These are phyloP conservation scores for Caenorhabditis sp. DNA, from an alignment of 2,888 invertebrate genomes.

Conservation along the genomic window DNA sequence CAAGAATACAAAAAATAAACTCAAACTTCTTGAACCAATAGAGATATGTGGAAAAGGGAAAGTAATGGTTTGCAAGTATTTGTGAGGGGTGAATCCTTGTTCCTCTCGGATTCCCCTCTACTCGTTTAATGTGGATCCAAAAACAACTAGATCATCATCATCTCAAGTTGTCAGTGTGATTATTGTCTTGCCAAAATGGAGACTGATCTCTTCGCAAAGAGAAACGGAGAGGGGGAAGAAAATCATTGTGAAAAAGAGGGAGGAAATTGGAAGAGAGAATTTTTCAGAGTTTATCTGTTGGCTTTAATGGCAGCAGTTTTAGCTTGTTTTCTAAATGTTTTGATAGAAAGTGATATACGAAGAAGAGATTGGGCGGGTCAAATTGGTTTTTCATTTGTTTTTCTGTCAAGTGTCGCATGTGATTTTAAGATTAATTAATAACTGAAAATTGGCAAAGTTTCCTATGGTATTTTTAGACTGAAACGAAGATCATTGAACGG, in stretches of 20 bases:
- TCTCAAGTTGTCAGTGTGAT: slow-evolving; percentile 14
- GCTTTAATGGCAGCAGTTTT: slow-evolving; percentile 36
- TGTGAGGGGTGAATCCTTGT: neutral
- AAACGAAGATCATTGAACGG: no score
- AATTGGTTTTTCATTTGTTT: neutral
- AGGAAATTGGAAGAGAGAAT: neutral
- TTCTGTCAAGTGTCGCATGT: neutral
- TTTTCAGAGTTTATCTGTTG: slow-evolving; percentile 34
- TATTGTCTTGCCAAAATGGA: slow-evolving; percentile 24
- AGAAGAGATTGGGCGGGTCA: neutral
- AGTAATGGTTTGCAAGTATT: slow-evolving; percentile 5
- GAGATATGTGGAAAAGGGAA: slow-evolving; percentile 4
- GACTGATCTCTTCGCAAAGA: neutral
- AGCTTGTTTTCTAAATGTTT: neutral
- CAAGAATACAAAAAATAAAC: no score
- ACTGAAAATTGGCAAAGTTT: neutral
- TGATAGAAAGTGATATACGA: neutral
- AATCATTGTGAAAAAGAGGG: neutral
- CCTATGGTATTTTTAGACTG: slow-evolving; percentile 1
- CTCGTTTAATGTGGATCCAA: slow-evolving; percentile 43
- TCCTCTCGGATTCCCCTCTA: neutral
- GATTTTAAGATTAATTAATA: neutral
- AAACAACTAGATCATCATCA: slow-evolving; percentile 46
- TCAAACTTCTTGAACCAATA: no score
- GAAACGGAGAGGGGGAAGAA: neutral